A percentile compares a stretch with the other conserved stretches of the same genome.
phyloP scores from a whole-genome alignment of 2,113 vertebrate species.

The Phylloscopus trochiloides region DNA sequence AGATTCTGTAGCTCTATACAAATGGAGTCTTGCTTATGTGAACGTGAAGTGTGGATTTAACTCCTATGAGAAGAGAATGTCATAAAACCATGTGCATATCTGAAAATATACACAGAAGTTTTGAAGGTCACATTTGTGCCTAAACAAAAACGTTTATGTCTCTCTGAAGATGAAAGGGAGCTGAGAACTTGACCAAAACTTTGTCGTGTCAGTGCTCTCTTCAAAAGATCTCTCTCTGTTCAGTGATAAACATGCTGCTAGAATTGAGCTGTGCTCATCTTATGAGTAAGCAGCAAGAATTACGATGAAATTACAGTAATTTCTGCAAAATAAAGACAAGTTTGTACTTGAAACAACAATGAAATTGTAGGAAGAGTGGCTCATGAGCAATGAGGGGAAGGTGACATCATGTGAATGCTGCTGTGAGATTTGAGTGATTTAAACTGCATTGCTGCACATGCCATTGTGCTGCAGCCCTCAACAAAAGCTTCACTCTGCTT shows the following conservation, averaged over 20 bases:
- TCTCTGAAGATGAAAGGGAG: background rate
- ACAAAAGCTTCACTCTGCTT: background rate
- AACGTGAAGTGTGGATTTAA: background rate
- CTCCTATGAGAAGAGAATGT: background rate
- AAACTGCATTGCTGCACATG: background rate
- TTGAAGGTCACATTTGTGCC: background rate
- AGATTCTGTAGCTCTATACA: background rate
- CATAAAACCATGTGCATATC: background rate
- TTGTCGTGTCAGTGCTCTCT: fast-evolving
- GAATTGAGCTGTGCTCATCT: background rate
- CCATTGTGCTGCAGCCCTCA: background rate
- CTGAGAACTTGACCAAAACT: background rate
- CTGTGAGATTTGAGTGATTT: background rate
- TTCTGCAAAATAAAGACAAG: constrained; percentile 3
- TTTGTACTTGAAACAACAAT: background rate
- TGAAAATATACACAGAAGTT: background rate
- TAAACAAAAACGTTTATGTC: background rate
- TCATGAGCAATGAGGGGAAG: background rate
- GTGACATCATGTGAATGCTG: background rate
- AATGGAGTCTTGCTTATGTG: background rate
- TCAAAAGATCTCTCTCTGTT: background rate
- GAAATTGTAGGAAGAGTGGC: background rate
- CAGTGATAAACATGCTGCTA: background rate
- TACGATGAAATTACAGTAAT: background rate
- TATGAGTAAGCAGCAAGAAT: background rate